Evolutionary conservation across 2,888 invertebrate genomes (phyloP).

Genomic region (Exocentrus adspersus): DNA sequence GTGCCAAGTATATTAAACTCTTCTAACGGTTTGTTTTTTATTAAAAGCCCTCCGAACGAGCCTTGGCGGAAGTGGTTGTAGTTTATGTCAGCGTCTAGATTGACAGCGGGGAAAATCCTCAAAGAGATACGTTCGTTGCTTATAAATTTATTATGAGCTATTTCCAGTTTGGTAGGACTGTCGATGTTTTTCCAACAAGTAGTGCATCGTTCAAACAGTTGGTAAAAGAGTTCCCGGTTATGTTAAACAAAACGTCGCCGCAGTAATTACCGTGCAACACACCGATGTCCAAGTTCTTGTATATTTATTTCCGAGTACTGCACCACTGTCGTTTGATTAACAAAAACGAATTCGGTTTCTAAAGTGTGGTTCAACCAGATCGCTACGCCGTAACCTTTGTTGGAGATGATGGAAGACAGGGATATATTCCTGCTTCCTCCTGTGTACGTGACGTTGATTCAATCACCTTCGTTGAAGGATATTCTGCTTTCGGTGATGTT

Average conservation of each 20-base stretch:
- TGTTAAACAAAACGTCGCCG: conserved; percentile 83
- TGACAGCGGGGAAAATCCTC: conserved; percentile 83
- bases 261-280: conserved; percentile 95
- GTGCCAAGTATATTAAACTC: conserved; percentile 82
- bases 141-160: conserved; percentile 87
- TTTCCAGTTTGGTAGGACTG: conserved; percentile 72
- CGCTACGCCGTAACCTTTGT: conserved; percentile 88
- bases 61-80: conserved; percentile 91
- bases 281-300: conserved; percentile 88
- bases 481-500: conserved; percentile 92
- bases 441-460: conserved; percentile 93
- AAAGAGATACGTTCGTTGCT: conserved; percentile 80
- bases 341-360: conserved; percentile 79
- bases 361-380: conserved; percentile 90
- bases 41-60: conserved; percentile 81
- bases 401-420: conserved; percentile 83
- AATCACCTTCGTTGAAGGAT: conserved; percentile 91
- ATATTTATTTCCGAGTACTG: conserved; percentile 89
- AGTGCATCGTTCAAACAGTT: conserved; percentile 82
- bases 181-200: conserved; percentile 77
- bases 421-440: conserved; percentile 96
- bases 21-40: conserved; percentile 83
- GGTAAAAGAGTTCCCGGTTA: conserved; percentile 92
- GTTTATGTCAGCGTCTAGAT: conserved; percentile 80
- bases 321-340: conserved; percentile 87